Evolutionary conservation across 2,888 invertebrate species (phyloP), one percentile per base, ranked within the genome.

Genomic region (Argynnis bischoffii): DNA sequence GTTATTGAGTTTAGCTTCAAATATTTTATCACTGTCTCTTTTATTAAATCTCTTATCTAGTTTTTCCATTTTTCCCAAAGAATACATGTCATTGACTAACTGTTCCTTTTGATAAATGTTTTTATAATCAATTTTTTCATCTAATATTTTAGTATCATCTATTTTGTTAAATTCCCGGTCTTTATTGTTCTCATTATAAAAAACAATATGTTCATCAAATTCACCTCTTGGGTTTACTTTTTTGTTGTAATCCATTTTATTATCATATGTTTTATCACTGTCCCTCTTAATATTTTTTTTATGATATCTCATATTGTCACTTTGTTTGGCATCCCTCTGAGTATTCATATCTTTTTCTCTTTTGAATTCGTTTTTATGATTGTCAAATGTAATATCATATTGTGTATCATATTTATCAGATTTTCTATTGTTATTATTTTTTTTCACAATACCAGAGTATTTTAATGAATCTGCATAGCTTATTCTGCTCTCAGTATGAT

Each of bases 101-200:
- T 55, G 79, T 75, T 87, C 87, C n/a, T 89, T 75, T 47, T 90
- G 88, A 77, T 26, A 5, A 26, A 26, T 26, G 26, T 89, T 89
- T 60, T 89, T 87, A 80, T 91, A 90, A 57, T 83, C 86, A 21
- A 88, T 77, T 79, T 50, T 60, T 55, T 63, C 61, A n/a, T 47
- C 26, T 51, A 56, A 51, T 47, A 66, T 69, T 61, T 66, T 74
- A 50, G 55, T 21, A 6, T 60, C 64, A 41, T 63, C 51, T 16
- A 35, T 50, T 21, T 26, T 26, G 26, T 26, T 26, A 26, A 26
- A 26, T 26, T 26, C 4, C 4, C 26, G 26, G 26, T 26, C 26
- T 26, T 26, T 4, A 5, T 26, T 26, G 26, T 26, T 26, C 26
- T 26, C 26, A 26, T 59, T 46, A 46, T 68, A n/a, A 35, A 55